A percentile compares a stretch with the other conserved stretches of the same genome.
phyloP scores from a whole-genome alignment of 2,888 invertebrate genomes.

The Poecilus cupreus region DNA sequence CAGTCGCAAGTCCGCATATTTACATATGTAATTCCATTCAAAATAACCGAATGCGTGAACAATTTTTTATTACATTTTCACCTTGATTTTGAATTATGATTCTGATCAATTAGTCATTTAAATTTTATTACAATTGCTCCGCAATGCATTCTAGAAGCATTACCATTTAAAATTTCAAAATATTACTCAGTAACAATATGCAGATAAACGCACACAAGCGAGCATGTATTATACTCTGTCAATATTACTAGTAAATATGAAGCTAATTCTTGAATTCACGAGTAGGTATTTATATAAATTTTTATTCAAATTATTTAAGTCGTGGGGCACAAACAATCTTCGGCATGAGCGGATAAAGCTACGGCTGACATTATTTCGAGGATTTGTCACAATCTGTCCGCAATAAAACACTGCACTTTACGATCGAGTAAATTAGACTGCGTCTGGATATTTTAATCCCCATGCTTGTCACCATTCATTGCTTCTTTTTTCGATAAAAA shows the following conservation, averaged over 20 bases:
- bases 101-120: background rate
- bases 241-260: background rate
- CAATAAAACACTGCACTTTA: constrained; percentile 24
- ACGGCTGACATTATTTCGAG: constrained; percentile 21
- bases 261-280: background rate
- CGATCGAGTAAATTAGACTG: constrained; percentile 29
- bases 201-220: too few species aligned
- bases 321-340: background rate
- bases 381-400: constrained; percentile 32
- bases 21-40: background rate
- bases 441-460: background rate
- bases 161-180: too few species aligned
- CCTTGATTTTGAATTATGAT: background rate
- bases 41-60: background rate
- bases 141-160: too few species aligned
- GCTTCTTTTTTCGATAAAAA: background rate
- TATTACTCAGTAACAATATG: too few species aligned
- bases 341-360: background rate
- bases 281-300: background rate
- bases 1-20: background rate
- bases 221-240: background rate
- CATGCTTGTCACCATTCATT: background rate
- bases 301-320: constrained; percentile 11
- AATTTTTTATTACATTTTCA: background rate
- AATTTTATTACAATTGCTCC: background rate